A percentile compares a stretch with the other conserved stretches of the same genome.
Evolutionary conservation across 1,140 invertebrate genomes (phyloP).

Genomic region (Melitaea cinxia): DNA sequence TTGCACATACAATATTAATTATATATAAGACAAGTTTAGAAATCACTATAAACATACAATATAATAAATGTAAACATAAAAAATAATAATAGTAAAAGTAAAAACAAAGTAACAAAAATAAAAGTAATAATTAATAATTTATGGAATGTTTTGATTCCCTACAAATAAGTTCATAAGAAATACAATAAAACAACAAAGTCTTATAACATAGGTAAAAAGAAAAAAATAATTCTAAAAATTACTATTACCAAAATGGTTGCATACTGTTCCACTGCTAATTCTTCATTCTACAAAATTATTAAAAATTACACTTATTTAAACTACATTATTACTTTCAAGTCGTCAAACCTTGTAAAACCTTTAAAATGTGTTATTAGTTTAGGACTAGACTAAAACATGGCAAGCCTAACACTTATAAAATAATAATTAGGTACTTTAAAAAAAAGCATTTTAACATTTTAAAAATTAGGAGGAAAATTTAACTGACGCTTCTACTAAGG

Average conservation of each 20-base stretch:
- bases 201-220: too few species aligned
- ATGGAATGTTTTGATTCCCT: slow-evolving; percentile 1
- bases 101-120: not conserved
- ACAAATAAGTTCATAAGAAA: too few species aligned
- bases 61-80: not conserved
- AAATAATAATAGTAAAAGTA: not conserved
- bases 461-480: too few species aligned
- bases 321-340: not conserved
- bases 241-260: too few species aligned
- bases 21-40: not conserved
- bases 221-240: too few species aligned
- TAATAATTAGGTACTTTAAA: not conserved
- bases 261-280: too few species aligned
- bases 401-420: not conserved
- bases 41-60: slow-evolving; percentile 1
- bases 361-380: slow-evolving; percentile 10
- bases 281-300: not conserved
- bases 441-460: not conserved
- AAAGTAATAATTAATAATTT: not conserved
- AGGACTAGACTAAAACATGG: slow-evolving; percentile 16
- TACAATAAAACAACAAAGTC: too few species aligned
- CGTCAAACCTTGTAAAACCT: slow-evolving; percentile 34
- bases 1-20: slow-evolving; percentile 9
- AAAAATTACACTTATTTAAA: not conserved
- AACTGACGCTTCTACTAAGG: too few species aligned